Percentiles rank a stretch among this genome's conserved stretches.
These are phyloP conservation scores for Mycalesis mineus DNA, from an alignment of 2,888 invertebrate species.

Conservation along the genomic window DNA sequence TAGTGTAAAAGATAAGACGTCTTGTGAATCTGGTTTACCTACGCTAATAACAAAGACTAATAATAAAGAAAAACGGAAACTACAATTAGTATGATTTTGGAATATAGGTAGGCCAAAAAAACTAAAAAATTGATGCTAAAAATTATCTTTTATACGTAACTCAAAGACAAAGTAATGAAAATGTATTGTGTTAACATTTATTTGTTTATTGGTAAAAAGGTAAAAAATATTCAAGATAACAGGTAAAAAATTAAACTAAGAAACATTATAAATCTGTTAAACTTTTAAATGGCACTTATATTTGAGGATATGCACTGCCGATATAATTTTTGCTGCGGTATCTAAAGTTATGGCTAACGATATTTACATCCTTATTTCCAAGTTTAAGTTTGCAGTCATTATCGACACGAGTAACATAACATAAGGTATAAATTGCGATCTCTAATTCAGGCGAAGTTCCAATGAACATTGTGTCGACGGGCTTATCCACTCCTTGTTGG, in stretches of 20 bases:
- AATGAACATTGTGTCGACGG: constrained; percentile 87
- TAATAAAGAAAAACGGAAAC: too few species aligned
- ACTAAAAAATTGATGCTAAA: too few species aligned
- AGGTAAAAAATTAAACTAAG: background rate
- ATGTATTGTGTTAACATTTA: too few species aligned
- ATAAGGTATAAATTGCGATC: constrained; percentile 92
- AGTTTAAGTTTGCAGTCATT: constrained; percentile 85
- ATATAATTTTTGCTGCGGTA: constrained; percentile 88
- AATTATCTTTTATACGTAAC: too few species aligned
- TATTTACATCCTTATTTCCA: constrained; percentile 83
- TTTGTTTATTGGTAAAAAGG: too few species aligned
- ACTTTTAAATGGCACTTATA: constrained; percentile 57
- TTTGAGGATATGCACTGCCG: constrained; percentile 89
- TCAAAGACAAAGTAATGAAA: too few species aligned
- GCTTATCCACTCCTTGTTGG: constrained; percentile 85
- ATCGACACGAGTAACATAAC: constrained; percentile 87
- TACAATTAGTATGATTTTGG: too few species aligned
- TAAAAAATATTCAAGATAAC: background rate
- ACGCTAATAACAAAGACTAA: too few species aligned
- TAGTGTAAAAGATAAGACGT: too few species aligned
- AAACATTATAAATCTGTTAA: background rate
- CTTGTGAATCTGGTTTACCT: too few species aligned
- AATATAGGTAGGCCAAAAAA: too few species aligned
- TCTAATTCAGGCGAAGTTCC: constrained; percentile 95
- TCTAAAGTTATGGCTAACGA: constrained; percentile 85